phyloP scores from a whole-genome alignment of 2,113 vertebrate genomes.

The Melanerpes aurifrons region DNA sequence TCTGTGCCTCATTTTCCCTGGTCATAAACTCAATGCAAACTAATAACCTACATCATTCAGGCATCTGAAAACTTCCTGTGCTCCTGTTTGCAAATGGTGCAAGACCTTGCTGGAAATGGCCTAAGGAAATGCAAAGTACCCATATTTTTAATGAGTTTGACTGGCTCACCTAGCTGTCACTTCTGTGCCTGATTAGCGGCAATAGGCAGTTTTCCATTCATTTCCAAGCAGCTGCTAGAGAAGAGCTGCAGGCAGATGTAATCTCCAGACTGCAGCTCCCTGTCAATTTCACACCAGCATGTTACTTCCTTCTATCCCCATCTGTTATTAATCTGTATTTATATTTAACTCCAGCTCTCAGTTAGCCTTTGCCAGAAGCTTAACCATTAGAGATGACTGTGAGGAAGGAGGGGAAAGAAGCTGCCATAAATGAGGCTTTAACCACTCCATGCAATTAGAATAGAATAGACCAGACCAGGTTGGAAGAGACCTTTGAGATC shows the following conservation, averaged over 20 bases:
- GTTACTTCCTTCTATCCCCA: constrained; percentile 41
- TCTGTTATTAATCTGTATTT: constrained; percentile 77
- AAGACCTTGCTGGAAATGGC: neutral
- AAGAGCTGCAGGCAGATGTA: constrained; percentile 34
- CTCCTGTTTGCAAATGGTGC: neutral
- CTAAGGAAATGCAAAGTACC: constrained; percentile 19
- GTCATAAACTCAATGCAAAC: neutral
- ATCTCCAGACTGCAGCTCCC: constrained; percentile 3
- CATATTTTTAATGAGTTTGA: neutral
- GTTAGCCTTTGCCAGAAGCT: constrained; percentile 50
- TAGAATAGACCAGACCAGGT: too few species aligned
- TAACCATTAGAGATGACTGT: constrained; percentile 31
- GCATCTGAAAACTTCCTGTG: neutral
- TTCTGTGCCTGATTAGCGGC: neutral
- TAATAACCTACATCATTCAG: neutral
- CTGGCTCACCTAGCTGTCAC: neutral
- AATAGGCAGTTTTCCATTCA: constrained; percentile 20
- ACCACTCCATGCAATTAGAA: neutral
- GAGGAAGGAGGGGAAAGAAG: constrained; percentile 26
- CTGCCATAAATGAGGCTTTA: neutral
- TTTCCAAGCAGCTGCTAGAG: constrained; percentile 44
- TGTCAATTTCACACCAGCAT: constrained; percentile 22
- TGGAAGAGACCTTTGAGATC: too few species aligned
- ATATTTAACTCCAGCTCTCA: constrained; percentile 65
- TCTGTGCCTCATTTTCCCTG: neutral